phyloP scores from a whole-genome alignment of 2,797 vertebrate genomes.

The Heliangelus exortis region DNA sequence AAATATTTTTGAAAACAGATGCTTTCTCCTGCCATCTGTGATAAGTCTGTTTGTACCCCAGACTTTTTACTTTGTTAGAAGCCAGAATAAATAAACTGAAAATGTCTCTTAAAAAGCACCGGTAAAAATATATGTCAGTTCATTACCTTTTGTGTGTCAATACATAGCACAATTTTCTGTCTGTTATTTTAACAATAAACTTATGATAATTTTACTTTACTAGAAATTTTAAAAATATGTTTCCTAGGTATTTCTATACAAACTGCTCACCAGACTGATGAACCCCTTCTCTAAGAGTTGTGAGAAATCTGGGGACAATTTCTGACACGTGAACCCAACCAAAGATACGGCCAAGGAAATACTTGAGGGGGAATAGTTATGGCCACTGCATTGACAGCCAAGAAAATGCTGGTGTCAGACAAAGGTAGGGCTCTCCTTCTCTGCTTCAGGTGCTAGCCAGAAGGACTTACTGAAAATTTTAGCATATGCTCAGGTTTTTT shows the following conservation, averaged over 20 bases:
- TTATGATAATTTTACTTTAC: neutral
- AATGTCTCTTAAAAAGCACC: neutral
- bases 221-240: neutral
- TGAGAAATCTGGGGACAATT: neutral
- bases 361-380: neutral
- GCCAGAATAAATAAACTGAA: constrained; percentile 65
- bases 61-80: constrained; percentile 29
- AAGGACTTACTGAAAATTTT: neutral
- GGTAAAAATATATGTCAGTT: neutral
- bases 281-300: neutral
- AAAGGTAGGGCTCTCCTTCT: neutral
- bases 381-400: neutral
- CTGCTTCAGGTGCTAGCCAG: neutral
- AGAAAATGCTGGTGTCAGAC: neutral
- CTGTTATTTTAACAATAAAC: neutral
- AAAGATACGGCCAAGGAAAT: neutral
- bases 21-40: constrained; percentile 32
- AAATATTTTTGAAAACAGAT: constrained; percentile 67
- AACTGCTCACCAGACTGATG: neutral
- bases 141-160: constrained; percentile 50
- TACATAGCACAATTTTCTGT: neutral
- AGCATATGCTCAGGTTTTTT: neutral
- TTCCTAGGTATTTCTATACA: neutral
- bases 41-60: constrained; percentile 17
- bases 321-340: neutral